These are phyloP conservation scores for Leptopilina boulardi DNA, from an alignment of 1,140 invertebrate genomes.

Conservation along the genomic window DNA sequence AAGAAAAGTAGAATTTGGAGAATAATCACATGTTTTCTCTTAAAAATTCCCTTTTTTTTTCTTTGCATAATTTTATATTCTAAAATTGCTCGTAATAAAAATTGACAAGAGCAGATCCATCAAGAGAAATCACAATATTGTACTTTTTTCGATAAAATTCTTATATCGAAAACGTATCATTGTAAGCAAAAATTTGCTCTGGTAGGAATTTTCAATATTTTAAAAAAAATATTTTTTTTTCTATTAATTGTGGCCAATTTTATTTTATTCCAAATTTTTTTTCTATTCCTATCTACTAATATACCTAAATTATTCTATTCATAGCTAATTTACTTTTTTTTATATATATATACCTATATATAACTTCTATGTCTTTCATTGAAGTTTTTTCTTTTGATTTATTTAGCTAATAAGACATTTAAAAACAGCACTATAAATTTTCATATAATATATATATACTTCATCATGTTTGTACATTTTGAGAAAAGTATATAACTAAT, in stretches of 20 bases:
- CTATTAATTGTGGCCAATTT: too few relatives aligned
- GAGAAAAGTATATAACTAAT: neutral
- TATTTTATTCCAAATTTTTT: too few relatives aligned
- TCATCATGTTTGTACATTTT: neutral
- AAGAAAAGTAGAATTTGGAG: too few relatives aligned
- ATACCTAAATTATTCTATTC: too few relatives aligned
- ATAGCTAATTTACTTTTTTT: too few relatives aligned
- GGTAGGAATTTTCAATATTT: too few relatives aligned
- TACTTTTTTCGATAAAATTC: constrained; percentile 4
- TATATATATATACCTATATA: too few relatives aligned
- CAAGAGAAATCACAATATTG: constrained; percentile 23
- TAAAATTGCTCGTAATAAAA: neutral
- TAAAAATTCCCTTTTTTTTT: neutral
- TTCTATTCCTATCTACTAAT: too few relatives aligned
- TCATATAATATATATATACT: neutral
- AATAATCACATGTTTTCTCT: neutral
- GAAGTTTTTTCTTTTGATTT: neutral
- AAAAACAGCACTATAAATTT: constrained; percentile 6
- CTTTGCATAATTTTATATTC: neutral
- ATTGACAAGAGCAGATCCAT: neutral
- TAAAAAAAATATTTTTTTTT: too few relatives aligned
- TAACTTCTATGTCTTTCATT: constrained; percentile 9
- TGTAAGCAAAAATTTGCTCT: too few relatives aligned
- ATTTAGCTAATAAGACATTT: constrained; percentile 15
- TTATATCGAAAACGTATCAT: neutral